phyloP scores from a whole-genome alignment of 2,797 vertebrate species.

The Muscicapa striata region DNA sequence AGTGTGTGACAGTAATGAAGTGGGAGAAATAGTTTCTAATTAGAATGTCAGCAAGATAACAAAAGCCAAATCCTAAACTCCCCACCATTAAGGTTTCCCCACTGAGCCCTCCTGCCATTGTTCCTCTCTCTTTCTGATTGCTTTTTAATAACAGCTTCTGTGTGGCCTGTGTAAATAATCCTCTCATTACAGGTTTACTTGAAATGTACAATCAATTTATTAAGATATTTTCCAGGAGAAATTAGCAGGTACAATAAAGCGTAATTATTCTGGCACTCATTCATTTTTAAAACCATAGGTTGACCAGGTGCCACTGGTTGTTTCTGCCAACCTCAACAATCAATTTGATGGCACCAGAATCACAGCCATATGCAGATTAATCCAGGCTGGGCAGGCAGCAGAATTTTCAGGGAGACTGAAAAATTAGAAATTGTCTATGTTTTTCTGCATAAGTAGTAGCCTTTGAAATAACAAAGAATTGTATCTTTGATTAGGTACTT shows the following conservation, averaged over 20 bases:
- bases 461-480: background rate
- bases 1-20: constrained; percentile 59
- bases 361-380: background rate
- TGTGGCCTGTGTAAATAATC: constrained; percentile 25
- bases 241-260: constrained; percentile 29
- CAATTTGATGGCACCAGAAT: background rate
- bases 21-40: constrained; percentile 55
- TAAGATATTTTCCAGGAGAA: constrained; percentile 27
- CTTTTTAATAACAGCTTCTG: constrained; percentile 9
- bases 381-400: background rate
- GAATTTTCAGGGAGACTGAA: background rate
- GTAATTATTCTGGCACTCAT: background rate
- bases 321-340: constrained; percentile 8
- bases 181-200: background rate
- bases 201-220: constrained; percentile 37
- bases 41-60: constrained; percentile 55
- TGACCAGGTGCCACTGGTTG: background rate
- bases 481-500: background rate
- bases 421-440: background rate
- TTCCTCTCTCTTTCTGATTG: constrained; percentile 28
- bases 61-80: background rate
- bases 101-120: constrained; percentile 32
- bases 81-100: background rate
- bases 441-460: background rate
- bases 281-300: background rate